Evolutionary conservation across 1,140 invertebrate genomes (phyloP).

Genomic region (Pseudomyrmex concolor): DNA sequence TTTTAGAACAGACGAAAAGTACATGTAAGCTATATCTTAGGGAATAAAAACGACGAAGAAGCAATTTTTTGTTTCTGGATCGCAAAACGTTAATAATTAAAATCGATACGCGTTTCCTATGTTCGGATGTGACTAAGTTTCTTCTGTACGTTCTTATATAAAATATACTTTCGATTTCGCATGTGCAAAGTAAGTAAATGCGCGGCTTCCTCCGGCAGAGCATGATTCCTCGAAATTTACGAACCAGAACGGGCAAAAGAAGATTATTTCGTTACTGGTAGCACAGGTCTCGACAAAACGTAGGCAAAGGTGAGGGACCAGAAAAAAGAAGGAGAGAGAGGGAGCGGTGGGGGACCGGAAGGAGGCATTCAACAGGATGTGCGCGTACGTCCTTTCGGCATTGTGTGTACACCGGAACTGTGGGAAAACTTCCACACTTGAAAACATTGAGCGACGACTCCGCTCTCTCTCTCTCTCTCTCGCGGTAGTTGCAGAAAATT

Average conservation of each 20-base stretch:
- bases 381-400: conserved; percentile 76
- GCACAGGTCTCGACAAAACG: conserved; percentile 53
- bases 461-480: background rate
- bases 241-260: conserved; percentile 62
- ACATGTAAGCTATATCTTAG: too few relatives aligned
- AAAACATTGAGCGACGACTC: background rate
- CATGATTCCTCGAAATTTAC: conserved; percentile 69
- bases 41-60: too few relatives aligned
- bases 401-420: conserved; percentile 78
- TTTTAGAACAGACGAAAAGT: too few relatives aligned
- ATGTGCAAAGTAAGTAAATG: background rate
- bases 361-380: conserved; percentile 76
- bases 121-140: too few relatives aligned
- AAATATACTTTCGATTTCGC: conserved; percentile 42
- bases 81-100: background rate
- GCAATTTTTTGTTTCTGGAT: background rate
- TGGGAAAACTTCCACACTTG: conserved; percentile 78
- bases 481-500: conserved; percentile 41
- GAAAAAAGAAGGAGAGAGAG: conserved; percentile 18
- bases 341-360: conserved; percentile 70
- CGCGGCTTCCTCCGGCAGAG: conserved; percentile 45
- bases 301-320: conserved; percentile 28
- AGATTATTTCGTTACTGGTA: conserved; percentile 61
- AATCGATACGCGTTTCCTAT: background rate
- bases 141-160: background rate